phyloP scores from a whole-genome alignment of 1,140 invertebrate genomes.

The Pseudomyrmex gracilis region DNA sequence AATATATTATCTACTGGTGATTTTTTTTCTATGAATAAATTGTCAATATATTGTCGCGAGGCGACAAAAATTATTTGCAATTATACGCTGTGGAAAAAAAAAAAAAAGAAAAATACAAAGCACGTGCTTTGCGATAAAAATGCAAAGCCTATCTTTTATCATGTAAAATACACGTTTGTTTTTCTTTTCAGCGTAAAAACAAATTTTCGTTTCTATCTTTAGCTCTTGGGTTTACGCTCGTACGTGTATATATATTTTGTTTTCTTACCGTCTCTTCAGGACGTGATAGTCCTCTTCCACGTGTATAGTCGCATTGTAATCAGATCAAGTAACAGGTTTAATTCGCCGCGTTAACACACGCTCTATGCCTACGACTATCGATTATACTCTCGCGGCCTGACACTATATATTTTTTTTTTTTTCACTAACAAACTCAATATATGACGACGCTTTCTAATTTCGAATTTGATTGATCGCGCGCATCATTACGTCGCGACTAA shows the following conservation, averaged over 20 bases:
- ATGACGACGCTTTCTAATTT: constrained; percentile 27
- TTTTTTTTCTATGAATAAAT: not conserved
- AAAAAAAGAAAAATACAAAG: too few species aligned
- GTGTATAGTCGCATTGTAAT: constrained; percentile 21
- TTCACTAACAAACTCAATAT: not conserved
- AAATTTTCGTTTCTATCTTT: not conserved
- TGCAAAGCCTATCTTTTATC: not conserved
- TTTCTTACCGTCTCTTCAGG: constrained; percentile 1
- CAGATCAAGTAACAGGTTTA: constrained; percentile 19
- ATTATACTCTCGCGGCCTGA: not conserved
- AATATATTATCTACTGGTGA: too few species aligned
- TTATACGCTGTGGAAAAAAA: not conserved
- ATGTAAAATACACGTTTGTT: constrained; percentile 1
- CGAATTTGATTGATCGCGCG: not conserved
- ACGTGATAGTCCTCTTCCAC: not conserved
- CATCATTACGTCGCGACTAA: too few species aligned
- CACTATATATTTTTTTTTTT: not conserved
- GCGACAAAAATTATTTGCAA: constrained; percentile 10
- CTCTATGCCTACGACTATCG: constrained; percentile 15
- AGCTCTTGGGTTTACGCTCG: not conserved
- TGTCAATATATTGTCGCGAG: not conserved
- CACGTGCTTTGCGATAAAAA: constrained; percentile 26
- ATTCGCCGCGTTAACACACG: constrained; percentile 9
- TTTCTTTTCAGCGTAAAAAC: not conserved
- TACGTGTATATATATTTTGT: not conserved